phyloP scores from a whole-genome alignment of 2,797 vertebrate genomes.

The Poecilia wingei region DNA sequence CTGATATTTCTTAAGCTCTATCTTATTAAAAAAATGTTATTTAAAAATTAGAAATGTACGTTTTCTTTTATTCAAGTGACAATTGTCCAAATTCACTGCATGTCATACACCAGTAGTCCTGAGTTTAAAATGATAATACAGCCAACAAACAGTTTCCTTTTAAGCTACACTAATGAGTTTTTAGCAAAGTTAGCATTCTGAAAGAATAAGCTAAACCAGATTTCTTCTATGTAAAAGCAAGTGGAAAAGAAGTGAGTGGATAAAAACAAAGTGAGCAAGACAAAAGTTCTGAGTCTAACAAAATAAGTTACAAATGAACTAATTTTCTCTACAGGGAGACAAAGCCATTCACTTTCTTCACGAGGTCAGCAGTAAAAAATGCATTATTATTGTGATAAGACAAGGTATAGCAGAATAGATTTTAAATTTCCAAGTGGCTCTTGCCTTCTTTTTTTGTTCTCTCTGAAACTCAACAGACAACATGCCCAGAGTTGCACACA shows the following conservation, averaged over 20 bases:
- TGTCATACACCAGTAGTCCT: constrained; percentile 3
- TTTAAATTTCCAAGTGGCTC: not conserved
- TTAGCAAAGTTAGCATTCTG: not conserved
- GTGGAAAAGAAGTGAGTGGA: not conserved
- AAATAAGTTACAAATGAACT: not conserved
- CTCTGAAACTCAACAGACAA: constrained; percentile 42
- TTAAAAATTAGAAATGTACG: not conserved
- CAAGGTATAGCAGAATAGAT: not conserved
- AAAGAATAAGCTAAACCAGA: not conserved
- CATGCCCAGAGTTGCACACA: constrained; percentile 57
- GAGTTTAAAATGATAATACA: constrained; percentile 18
- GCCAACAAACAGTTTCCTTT: not conserved
- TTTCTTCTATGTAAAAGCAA: not conserved
- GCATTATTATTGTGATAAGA: not conserved
- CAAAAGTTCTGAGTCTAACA: not conserved
- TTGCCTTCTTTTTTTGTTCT: constrained; percentile 26
- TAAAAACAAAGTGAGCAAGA: not conserved
- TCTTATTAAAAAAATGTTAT: not conserved
- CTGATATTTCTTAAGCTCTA: constrained; percentile 9
- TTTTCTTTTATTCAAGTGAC: constrained; percentile 2
- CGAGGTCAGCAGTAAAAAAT: constrained; percentile 21
- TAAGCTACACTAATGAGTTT: not conserved
- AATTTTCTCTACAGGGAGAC: not conserved
- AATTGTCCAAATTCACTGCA: constrained; percentile 4
- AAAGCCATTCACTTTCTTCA: constrained; percentile 7